Base-by-base conservation (phyloP, 1,140 invertebrate species). In the Sycophaga agraensis region DNA sequence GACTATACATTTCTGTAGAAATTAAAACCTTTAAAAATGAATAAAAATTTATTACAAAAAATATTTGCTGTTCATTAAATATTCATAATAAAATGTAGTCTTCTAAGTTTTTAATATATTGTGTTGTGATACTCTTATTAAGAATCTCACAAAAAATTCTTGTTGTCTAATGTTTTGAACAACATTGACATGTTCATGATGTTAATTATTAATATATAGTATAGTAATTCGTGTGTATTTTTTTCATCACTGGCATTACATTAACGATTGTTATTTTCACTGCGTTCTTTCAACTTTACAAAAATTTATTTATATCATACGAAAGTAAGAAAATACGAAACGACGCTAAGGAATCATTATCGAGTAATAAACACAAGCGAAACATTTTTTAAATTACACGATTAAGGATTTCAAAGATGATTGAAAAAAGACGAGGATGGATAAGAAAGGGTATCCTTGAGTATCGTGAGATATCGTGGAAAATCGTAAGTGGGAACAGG, bases 301-400 rank as follows among this genome's bases (percentile, higher is more conserved):
- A 79, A 77, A 79, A 76, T 78, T 74, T 76, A 73, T 77, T 70
- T 69, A 65, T 74, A 69, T 63, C 76, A 75, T 79, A 80, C 70
- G 73, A 80, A 79, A 80, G 76, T 79, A 80, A 80, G 78, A 80
- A 80, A 80, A 79, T 80, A 80, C 72, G 76, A 80, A 79, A 80
- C 71, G 71, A 76, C 74, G 71, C 70, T 76, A 75, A 73, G 70
- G 68, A 74, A 77, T 75, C 72, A 72, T 72, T 69, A 68, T 74
- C 73, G 63, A 71, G 34, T 70, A 66, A 73, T 72, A 69, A 80
- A 77, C 69, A 63, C 70, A 77, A 79, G 69, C 67, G 54, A 70
- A 66, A 53, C 12, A 54, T 63, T 72, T 69, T 75, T 76, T 70
- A 69, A 73, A 73, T 76, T 72, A 73, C 68, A 71, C 62, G 61